Evolutionary conservation across 2,797 vertebrate species (phyloP).

Genomic region (Lycodopsis pacificus): DNA sequence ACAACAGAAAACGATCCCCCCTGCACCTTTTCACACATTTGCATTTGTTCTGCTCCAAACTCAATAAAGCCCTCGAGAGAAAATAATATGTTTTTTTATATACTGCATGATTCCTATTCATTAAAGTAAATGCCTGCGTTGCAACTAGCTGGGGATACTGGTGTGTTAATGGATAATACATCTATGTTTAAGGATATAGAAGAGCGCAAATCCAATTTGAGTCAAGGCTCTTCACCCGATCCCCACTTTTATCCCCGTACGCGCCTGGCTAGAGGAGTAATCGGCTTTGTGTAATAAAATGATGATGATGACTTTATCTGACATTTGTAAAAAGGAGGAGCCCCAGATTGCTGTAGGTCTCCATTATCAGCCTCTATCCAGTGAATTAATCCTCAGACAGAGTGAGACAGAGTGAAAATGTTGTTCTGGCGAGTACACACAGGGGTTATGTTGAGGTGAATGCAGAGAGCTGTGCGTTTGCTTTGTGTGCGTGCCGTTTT

Average conservation of each 20-base stretch:
- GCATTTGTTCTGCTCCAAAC: conserved; percentile 46
- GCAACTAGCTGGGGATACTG: conserved; percentile 63
- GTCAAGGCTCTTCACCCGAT: conserved; percentile 77
- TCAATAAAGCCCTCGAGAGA: conserved; percentile 50
- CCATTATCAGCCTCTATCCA: conserved; percentile 77
- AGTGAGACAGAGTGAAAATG: conserved; percentile 70
- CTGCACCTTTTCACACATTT: conserved; percentile 33
- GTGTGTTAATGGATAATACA: conserved; percentile 82
- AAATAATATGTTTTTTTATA: conserved; percentile 53
- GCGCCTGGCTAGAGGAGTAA: conserved; percentile 78
- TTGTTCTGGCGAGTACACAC: conserved; percentile 74
- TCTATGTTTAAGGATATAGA: conserved; percentile 84
- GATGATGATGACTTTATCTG: conserved; percentile 88
- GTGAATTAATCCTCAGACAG: conserved; percentile 76
- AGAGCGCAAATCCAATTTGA: conserved; percentile 82
- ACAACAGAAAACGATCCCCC: background rate
- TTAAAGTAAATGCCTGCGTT: conserved; percentile 68
- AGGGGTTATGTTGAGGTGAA: conserved; percentile 75
- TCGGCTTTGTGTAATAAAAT: conserved; percentile 86
- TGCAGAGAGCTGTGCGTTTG: conserved; percentile 50
- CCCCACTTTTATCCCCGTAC: conserved; percentile 77
- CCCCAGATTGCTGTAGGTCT: conserved; percentile 78
- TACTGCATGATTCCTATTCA: conserved; percentile 64
- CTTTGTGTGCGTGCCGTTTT: conserved; percentile 10
- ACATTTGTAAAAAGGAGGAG: conserved; percentile 82